These are phyloP conservation scores for Spisula subtruncata DNA, from an alignment of 2,888 invertebrate species.

Conservation along the genomic window DNA sequence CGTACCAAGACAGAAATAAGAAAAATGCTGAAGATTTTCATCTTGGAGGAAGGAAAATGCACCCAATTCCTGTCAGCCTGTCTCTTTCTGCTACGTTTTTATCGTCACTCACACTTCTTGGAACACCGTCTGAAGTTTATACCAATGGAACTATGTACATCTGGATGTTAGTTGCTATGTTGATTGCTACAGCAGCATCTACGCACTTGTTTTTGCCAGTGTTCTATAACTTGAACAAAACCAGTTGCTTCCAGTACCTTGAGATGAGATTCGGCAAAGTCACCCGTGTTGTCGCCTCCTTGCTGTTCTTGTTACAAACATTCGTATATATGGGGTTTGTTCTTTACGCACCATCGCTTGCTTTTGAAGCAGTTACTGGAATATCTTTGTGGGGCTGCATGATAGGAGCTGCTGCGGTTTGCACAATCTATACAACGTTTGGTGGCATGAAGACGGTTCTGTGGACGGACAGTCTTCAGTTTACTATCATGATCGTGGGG, in stretches of 20 bases:
- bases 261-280: conserved; percentile 60
- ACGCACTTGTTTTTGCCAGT: conserved; percentile 68
- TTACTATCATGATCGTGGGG: conserved; percentile 87
- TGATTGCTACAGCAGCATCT: conserved; percentile 75
- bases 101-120: conserved; percentile 74
- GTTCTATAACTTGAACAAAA: conserved; percentile 68
- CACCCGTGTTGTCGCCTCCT: conserved; percentile 45
- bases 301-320: conserved; percentile 60
- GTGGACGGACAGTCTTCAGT: conserved; percentile 88
- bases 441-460: conserved; percentile 89
- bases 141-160: conserved; percentile 68
- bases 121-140: conserved; percentile 74
- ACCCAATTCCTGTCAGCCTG: conserved; percentile 85
- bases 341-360: conserved; percentile 65
- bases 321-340: conserved; percentile 65
- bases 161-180: conserved; percentile 72
- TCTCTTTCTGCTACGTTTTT: conserved; percentile 83
- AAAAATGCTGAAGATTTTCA: conserved; percentile 88
- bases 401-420: conserved; percentile 93
- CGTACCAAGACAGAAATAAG: conserved; percentile 89
- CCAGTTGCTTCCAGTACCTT: conserved; percentile 69
- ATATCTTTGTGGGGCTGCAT: conserved; percentile 93
- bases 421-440: conserved; percentile 92
- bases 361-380: conserved; percentile 92
- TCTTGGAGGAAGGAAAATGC: conserved; percentile 84